Conservation (phyloP, 2,888 invertebrate species). For the Pseudococcus longispinus region DNA sequence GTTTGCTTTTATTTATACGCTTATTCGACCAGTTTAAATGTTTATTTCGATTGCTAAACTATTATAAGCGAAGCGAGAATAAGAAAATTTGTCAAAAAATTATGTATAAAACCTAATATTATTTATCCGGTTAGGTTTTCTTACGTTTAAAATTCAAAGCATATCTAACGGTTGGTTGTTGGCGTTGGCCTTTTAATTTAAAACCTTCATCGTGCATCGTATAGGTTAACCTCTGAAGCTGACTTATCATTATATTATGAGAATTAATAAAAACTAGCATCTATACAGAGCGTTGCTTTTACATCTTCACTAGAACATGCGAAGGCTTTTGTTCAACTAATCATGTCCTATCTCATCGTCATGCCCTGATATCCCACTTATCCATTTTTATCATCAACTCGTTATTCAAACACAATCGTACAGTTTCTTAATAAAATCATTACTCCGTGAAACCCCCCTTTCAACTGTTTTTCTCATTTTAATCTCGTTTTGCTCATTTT, state of each 20-base stretch:
- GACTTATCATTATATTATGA: background rate
- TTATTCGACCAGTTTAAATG: background rate
- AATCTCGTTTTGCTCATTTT: background rate
- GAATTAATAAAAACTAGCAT: slow-evolving; percentile 7
- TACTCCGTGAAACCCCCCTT: background rate
- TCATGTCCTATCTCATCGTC: slow-evolving; percentile 39
- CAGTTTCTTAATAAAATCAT: background rate
- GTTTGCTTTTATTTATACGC: background rate
- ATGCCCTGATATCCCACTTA: slow-evolving; percentile 42
- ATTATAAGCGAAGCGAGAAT: background rate
- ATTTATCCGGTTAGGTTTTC: slow-evolving; percentile 12
- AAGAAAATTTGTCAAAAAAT: slow-evolving; percentile 10
- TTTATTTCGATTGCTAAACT: background rate
- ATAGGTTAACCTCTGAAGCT: slow-evolving; percentile 5
- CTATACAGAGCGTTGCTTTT: slow-evolving; percentile 16
- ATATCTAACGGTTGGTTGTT: background rate
- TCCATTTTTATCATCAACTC: slow-evolving; percentile 32
- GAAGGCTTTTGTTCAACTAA: slow-evolving; percentile 42
- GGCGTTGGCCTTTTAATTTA: slow-evolving; percentile 1
- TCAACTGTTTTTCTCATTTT: background rate
- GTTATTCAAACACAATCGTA: background rate
- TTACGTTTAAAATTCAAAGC: slow-evolving; percentile 3
- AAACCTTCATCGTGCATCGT: background rate
- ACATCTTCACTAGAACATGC: slow-evolving; percentile 10
- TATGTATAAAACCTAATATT: background rate